A percentile compares a stretch with the other conserved stretches of the same genome.
Evolutionary conservation across 2,797 vertebrate species (phyloP).

Genomic region (Eulemur coronatus): DNA sequence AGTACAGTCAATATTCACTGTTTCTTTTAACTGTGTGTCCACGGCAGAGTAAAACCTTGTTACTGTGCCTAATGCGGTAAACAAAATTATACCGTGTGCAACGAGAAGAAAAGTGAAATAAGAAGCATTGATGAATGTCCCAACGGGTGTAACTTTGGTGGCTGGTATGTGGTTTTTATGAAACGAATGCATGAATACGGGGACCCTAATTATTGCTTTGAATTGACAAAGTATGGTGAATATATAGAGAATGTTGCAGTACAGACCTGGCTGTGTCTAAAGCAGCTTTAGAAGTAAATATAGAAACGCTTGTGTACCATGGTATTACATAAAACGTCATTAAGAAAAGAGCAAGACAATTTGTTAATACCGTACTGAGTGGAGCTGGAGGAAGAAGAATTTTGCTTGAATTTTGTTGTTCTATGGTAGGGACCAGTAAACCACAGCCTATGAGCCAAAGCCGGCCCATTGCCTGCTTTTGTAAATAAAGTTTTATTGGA

Average conservation of each 20-base stretch:
- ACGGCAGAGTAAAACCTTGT: slow-evolving; percentile 51
- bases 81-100: slow-evolving; percentile 7
- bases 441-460: background rate
- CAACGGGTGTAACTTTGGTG: slow-evolving; percentile 52
- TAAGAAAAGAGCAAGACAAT: background rate
- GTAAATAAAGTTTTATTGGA: slow-evolving; percentile 55
- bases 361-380: background rate
- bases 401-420: background rate
- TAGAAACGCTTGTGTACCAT: background rate
- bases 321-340: background rate
- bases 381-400: background rate
- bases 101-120: slow-evolving; percentile 5
- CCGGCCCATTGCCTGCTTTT: background rate
- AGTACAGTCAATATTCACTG: slow-evolving; percentile 62
- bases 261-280: slow-evolving; percentile 2
- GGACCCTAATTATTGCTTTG: slow-evolving; percentile 61
- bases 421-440: background rate
- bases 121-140: slow-evolving; percentile 6
- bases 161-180: slow-evolving; percentile 36
- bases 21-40: slow-evolving; percentile 58
- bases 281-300: slow-evolving; percentile 51
- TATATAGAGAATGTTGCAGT: background rate
- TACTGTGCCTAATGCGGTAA: slow-evolving; percentile 41
- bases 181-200: slow-evolving; percentile 59
- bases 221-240: slow-evolving; percentile 14